These are phyloP conservation scores for Tribolium madens DNA, from an alignment of 1,140 invertebrate genomes.

Conservation along the genomic window DNA sequence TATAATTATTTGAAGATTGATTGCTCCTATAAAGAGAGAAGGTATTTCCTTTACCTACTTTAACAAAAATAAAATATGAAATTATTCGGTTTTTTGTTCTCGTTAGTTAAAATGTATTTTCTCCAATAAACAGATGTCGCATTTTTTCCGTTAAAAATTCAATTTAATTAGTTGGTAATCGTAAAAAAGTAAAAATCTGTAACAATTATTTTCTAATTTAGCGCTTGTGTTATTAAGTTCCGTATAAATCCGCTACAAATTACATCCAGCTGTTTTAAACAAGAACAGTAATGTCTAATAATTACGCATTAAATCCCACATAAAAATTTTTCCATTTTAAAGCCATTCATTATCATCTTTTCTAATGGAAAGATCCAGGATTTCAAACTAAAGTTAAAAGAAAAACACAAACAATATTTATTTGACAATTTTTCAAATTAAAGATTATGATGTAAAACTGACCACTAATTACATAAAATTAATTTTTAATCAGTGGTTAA, in stretches of 20 bases:
- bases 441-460: no score
- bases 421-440: no score
- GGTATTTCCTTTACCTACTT: neutral
- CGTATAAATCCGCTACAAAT: neutral
- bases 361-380: neutral
- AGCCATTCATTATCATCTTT: neutral
- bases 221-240: neutral
- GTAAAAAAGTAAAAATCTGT: neutral
- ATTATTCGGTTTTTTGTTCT: no score
- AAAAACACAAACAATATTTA: no score
- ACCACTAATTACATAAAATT: no score
- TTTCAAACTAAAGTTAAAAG: no score
- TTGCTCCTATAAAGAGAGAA: neutral
- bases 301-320: neutral
- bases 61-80: constrained; percentile 2
- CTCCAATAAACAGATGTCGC: neutral
- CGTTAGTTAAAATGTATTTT: no score
- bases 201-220: neutral
- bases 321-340: neutral
- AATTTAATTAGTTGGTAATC: neutral
- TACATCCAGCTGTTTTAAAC: neutral
- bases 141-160: neutral
- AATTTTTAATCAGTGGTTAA: no score
- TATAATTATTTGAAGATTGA: neutral
- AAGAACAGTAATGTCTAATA: neutral